phyloP scores from a whole-genome alignment of 2,113 vertebrate species.

The Callionymus lyra region DNA sequence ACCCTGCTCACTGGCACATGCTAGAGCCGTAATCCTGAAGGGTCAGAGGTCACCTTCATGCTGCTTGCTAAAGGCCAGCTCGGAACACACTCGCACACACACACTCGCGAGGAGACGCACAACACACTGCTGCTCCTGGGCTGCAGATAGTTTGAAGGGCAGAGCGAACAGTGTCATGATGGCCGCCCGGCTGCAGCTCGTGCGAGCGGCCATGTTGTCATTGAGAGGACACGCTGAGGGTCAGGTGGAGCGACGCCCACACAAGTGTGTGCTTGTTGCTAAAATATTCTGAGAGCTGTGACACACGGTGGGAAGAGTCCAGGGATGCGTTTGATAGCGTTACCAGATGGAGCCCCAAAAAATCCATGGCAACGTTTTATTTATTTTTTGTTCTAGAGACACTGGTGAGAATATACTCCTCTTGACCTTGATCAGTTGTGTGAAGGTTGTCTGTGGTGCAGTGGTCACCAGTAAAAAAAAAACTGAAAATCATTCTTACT shows the following conservation, averaged over 20 bases:
- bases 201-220: slow-evolving; percentile 52
- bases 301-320: too few relatives aligned
- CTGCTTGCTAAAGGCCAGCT: slow-evolving; percentile 61
- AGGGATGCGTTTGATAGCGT: too few relatives aligned
- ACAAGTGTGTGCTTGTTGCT: slow-evolving; percentile 1
- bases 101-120: slow-evolving; percentile 22
- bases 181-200: slow-evolving; percentile 33
- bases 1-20: slow-evolving; percentile 64
- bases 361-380: too few relatives aligned
- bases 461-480: too few relatives aligned
- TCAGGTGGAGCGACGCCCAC: slow-evolving; percentile 28
- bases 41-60: slow-evolving; percentile 63
- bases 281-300: too few relatives aligned
- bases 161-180: slow-evolving; percentile 63
- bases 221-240: slow-evolving; percentile 50
- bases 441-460: too few relatives aligned
- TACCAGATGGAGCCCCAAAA: too few relatives aligned
- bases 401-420: too few relatives aligned
- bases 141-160: slow-evolving; percentile 55
- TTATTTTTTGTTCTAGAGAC: too few relatives aligned
- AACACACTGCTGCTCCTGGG: slow-evolving; percentile 31
- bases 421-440: too few relatives aligned
- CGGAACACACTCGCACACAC: slow-evolving; percentile 28
- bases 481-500: too few relatives aligned
- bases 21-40: slow-evolving; percentile 54